phyloP scores from a whole-genome alignment of 1,140 invertebrate species.

The Carcinoscorpius rotundicauda region DNA sequence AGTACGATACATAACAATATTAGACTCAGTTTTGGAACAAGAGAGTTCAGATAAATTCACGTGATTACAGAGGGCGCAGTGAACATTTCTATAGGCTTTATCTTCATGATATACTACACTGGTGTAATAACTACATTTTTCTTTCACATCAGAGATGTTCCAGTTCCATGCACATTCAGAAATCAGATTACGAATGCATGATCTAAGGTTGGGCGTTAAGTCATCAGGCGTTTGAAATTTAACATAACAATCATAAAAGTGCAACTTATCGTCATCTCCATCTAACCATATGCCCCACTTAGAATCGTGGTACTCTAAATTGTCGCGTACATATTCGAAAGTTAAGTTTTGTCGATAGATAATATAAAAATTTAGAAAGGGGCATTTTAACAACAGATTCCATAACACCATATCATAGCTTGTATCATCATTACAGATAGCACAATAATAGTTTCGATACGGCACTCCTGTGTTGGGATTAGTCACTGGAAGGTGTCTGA shows the following conservation, averaged over 20 bases:
- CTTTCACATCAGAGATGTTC: background rate
- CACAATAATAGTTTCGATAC: conserved; percentile 44
- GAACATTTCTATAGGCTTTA: conserved; percentile 38
- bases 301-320: background rate
- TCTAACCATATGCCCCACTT: conserved; percentile 17
- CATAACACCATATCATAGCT: conserved; percentile 10
- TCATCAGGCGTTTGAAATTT: conserved; percentile 11
- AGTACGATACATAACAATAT: conserved; percentile 26
- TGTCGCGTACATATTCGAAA: conserved; percentile 11
- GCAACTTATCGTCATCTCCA: conserved; percentile 4
- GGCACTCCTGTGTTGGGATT: conserved; percentile 34
- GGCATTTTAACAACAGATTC: conserved; percentile 12
- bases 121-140: too few relatives aligned
- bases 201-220: too few relatives aligned
- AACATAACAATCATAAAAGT: conserved; percentile 13
- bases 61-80: conserved; percentile 44
- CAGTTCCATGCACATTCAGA: conserved; percentile 3
- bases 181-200: conserved; percentile 5
- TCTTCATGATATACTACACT: too few relatives aligned
- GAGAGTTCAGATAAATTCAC: conserved; percentile 31
- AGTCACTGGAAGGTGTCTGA: conserved; percentile 36
- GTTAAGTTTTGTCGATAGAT: conserved; percentile 10
- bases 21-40: conserved; percentile 25
- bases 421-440: conserved; percentile 39
- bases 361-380: conserved; percentile 7